Evolutionary conservation across 1,140 invertebrate species (phyloP).

Genomic region (Scaptomyza graminum): DNA sequence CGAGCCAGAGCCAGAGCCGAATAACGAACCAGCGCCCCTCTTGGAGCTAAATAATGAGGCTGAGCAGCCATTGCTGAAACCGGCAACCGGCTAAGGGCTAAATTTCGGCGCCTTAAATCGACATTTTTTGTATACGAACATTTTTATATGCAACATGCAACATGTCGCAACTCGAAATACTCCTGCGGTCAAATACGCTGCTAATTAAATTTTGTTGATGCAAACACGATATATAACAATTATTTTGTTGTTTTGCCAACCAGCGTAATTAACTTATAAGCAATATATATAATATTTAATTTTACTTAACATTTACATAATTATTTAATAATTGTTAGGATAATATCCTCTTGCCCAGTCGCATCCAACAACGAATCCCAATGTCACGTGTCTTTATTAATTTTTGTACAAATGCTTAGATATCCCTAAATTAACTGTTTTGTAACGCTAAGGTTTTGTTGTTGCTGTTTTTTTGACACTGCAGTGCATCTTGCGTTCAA

Average conservation of each 20-base stretch:
- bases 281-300: conserved; percentile 16
- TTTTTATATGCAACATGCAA: conserved; percentile 10
- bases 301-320: conserved; percentile 12
- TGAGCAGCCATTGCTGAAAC: background rate
- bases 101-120: background rate
- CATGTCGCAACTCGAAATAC: conserved; percentile 43
- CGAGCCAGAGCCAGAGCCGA: background rate
- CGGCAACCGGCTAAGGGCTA: conserved; percentile 13
- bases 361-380: conserved; percentile 23
- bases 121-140: conserved; percentile 17
- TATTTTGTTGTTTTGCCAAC: conserved; percentile 6
- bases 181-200: conserved; percentile 52
- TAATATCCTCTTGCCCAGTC: conserved; percentile 8
- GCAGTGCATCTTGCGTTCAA: conserved; percentile 4
- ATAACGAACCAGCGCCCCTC: conserved; percentile 4
- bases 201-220: conserved; percentile 23
- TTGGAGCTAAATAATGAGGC: conserved; percentile 19
- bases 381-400: conserved; percentile 11
- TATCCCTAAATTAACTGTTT: background rate
- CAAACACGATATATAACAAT: background rate
- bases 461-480: conserved; percentile 24
- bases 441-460: conserved; percentile 13
- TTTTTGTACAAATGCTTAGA: conserved; percentile 33
- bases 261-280: conserved; percentile 24
- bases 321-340: background rate